These are phyloP conservation scores for Pempheris klunzingeri DNA, from an alignment of 2,797 vertebrate genomes.

Conservation along the genomic window DNA sequence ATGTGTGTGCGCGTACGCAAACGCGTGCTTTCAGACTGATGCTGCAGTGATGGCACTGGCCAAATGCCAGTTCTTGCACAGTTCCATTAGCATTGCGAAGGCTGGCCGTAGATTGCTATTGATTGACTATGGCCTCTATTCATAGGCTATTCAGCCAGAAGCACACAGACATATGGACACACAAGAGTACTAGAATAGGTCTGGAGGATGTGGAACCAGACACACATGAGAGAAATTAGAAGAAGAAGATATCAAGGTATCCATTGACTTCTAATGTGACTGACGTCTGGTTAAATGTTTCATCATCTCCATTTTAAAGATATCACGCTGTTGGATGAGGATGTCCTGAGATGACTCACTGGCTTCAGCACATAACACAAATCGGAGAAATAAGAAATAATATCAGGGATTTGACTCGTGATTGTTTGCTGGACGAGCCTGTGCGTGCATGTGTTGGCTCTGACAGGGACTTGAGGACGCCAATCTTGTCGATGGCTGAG, in stretches of 20 bases:
- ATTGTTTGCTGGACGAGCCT: slow-evolving; percentile 22
- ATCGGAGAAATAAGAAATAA: not conserved
- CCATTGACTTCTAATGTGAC: slow-evolving; percentile 15
- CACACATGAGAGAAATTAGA: slow-evolving; percentile 20
- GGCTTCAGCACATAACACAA: not conserved
- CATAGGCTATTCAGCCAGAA: slow-evolving; percentile 72
- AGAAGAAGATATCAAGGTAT: slow-evolving; percentile 4
- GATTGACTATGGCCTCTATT: slow-evolving; percentile 84
- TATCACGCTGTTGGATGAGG: not conserved
- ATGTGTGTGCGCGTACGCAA: not conserved
- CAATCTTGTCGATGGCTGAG: slow-evolving; percentile 73
- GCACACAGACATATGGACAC: slow-evolving; percentile 32
- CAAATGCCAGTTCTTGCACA: slow-evolving; percentile 75
- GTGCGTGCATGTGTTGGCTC: slow-evolving; percentile 29
- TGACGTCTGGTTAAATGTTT: slow-evolving; percentile 15
- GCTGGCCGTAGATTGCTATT: slow-evolving; percentile 85
- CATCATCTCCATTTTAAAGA: slow-evolving; percentile 5
- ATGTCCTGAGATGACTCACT: slow-evolving; percentile 12
- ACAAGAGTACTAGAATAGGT: slow-evolving; percentile 26
- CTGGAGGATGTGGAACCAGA: slow-evolving; percentile 41
- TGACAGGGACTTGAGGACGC: slow-evolving; percentile 57
- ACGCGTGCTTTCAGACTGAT: slow-evolving; percentile 52
- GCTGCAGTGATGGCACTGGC: slow-evolving; percentile 72
- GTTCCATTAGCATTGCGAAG: slow-evolving; percentile 82
- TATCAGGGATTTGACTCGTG: not conserved